phyloP scores from a whole-genome alignment of 2,113 vertebrate species.

The Mirza zaza region DNA sequence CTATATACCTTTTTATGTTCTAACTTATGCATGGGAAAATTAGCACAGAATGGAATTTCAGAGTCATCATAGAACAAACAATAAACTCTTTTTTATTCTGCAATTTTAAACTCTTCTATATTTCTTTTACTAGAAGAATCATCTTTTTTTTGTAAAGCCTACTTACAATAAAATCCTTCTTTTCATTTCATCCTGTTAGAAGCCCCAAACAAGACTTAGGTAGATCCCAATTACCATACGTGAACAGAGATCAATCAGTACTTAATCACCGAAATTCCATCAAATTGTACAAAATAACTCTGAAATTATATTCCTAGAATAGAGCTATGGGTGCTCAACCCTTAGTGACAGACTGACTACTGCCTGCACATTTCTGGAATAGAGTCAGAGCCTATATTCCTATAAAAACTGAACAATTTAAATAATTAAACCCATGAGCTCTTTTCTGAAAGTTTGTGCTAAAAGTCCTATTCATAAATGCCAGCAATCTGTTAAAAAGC shows the following conservation, averaged over 20 bases:
- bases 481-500: conserved; percentile 28
- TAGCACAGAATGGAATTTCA: background rate
- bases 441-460: conserved; percentile 31
- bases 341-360: background rate
- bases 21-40: background rate
- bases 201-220: background rate
- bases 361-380: background rate
- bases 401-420: conserved; percentile 12
- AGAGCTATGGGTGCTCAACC: background rate
- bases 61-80: background rate
- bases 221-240: background rate
- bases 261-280: conserved; percentile 19
- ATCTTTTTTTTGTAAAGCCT: background rate
- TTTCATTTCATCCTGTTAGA: background rate
- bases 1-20: background rate
- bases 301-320: background rate
- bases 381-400: background rate
- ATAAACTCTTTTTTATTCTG: background rate
- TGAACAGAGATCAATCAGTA: background rate
- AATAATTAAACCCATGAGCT: conserved; percentile 25
- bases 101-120: background rate
- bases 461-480: background rate
- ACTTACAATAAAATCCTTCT: background rate
- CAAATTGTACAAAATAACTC: conserved; percentile 5
- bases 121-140: background rate